Conservation (phyloP, 2,113 vertebrate species). For the Cisticola juncidis region DNA sequence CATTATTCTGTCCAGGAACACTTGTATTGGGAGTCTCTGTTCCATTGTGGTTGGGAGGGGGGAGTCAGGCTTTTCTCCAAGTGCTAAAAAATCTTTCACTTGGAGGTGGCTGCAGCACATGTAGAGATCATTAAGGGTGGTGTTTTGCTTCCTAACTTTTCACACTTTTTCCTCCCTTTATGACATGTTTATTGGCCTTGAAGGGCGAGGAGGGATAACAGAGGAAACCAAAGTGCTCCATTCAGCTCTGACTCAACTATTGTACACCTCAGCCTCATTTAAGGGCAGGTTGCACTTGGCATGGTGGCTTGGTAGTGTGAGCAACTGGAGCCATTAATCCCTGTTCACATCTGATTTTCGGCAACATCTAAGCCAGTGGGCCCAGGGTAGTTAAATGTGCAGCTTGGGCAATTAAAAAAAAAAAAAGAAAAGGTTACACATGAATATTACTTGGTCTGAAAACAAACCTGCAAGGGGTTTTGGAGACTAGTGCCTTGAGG, state of each 20-base stretch:
- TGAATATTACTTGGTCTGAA: slow-evolving; percentile 66
- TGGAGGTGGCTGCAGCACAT: not conserved
- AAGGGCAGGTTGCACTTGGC: not conserved
- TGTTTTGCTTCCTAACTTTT: slow-evolving; percentile 56
- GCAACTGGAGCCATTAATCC: slow-evolving; percentile 41
- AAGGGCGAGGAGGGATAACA: not conserved
- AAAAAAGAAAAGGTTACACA: slow-evolving; percentile 20
- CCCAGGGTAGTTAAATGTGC: slow-evolving; percentile 57
- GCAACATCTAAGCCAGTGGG: slow-evolving; percentile 33
- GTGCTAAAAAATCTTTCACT: slow-evolving; percentile 15
- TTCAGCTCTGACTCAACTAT: not conserved
- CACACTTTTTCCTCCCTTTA: slow-evolving; percentile 32
- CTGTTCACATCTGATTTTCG: slow-evolving; percentile 21
- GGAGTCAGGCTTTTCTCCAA: not conserved
- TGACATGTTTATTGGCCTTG: slow-evolving; percentile 67
- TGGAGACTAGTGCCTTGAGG: slow-evolving; percentile 60
- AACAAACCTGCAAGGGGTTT: slow-evolving; percentile 64
- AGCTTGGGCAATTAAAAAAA: slow-evolving; percentile 55
- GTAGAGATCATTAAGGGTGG: not conserved
- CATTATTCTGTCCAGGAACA: not conserved
- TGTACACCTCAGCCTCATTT: not conserved
- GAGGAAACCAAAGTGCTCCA: slow-evolving; percentile 8
- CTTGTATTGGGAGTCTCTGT: not conserved
- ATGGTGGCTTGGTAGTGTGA: not conserved
- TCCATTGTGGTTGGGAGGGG: not conserved